These are phyloP conservation scores for Takifugu flavidus DNA, from an alignment of 2,113 vertebrate species.

Conservation along the genomic window DNA sequence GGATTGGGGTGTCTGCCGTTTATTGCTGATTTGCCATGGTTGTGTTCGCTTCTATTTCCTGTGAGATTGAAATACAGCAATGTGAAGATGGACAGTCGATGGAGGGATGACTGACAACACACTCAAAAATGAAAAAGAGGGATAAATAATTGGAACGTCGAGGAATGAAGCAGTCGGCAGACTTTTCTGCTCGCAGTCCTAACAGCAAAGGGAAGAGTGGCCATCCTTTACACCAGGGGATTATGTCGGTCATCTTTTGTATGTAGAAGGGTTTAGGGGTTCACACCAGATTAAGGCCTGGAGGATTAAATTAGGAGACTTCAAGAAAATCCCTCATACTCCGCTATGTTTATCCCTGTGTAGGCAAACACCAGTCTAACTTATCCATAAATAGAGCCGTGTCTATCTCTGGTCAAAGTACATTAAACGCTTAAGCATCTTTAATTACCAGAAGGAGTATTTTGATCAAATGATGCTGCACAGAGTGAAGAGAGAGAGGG, in stretches of 20 bases:
- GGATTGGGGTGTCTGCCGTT: not conserved
- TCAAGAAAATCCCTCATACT: conserved; percentile 67
- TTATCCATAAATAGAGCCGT: conserved; percentile 21
- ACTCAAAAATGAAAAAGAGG: not conserved
- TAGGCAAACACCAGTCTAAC: conserved; percentile 55
- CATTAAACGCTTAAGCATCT: conserved; percentile 32
- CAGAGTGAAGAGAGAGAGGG: not conserved
- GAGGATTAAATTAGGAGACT: conserved; percentile 74
- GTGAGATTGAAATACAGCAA: not conserved
- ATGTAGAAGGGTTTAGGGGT: conserved; percentile 67
- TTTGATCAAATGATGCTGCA: conserved; percentile 5
- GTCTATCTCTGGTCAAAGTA: conserved; percentile 39
- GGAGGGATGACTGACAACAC: conserved; percentile 31
- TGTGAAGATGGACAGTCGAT: conserved; percentile 17
- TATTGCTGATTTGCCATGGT: conserved; percentile 4
- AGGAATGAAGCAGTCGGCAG: conserved; percentile 5
- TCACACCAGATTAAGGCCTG: conserved; percentile 70
- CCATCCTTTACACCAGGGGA: conserved; percentile 46
- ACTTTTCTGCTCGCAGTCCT: conserved; percentile 18
- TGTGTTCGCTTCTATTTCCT: not conserved
- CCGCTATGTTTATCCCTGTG: conserved; percentile 51
- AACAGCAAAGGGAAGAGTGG: conserved; percentile 42
- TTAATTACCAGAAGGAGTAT: conserved; percentile 35
- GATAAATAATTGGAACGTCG: conserved; percentile 19
- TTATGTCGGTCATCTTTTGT: conserved; percentile 68